phyloP scores from a whole-genome alignment of 2,797 vertebrate species.

The Danio albolineatus region DNA sequence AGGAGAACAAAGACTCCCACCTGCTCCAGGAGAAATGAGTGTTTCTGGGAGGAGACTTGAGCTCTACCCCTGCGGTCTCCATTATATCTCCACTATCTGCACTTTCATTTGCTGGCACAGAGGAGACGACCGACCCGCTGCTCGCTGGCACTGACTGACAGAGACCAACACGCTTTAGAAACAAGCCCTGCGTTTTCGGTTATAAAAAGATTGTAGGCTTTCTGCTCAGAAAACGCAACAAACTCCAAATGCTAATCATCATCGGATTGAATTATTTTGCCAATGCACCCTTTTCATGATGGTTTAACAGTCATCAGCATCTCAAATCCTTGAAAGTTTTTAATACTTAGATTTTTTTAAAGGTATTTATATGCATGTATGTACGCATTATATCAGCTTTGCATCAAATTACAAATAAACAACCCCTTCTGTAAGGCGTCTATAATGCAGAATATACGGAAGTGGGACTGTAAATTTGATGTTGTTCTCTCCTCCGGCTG shows the following conservation, averaged over 20 bases:
- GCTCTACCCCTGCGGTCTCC: slow-evolving; percentile 80
- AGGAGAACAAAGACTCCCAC: slow-evolving; percentile 85
- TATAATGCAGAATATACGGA: too few species aligned
- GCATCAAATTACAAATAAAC: too few species aligned
- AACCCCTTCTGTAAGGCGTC: too few species aligned
- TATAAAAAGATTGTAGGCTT: slow-evolving; percentile 64
- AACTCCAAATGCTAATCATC: slow-evolving; percentile 13
- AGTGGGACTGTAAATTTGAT: too few species aligned
- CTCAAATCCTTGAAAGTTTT: too few species aligned
- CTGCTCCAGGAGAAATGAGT: slow-evolving; percentile 84
- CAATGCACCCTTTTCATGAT: too few species aligned
- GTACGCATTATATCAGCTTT: too few species aligned
- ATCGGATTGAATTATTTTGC: neutral
- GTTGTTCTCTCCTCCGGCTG: too few species aligned
- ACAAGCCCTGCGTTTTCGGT: slow-evolving; percentile 81
- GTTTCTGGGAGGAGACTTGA: slow-evolving; percentile 79
- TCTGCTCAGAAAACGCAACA: slow-evolving; percentile 44
- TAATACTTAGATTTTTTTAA: too few species aligned
- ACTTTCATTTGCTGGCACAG: slow-evolving; percentile 81
- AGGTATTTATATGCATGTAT: too few species aligned
- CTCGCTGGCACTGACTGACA: slow-evolving; percentile 78
- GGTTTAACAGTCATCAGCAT: too few species aligned
- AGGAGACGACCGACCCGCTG: slow-evolving; percentile 73
- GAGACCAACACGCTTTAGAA: slow-evolving; percentile 75
- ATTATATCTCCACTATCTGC: slow-evolving; percentile 81